These are phyloP conservation scores for Empis stercorea DNA, from an alignment of 2,888 invertebrate genomes.

Conservation along the genomic window DNA sequence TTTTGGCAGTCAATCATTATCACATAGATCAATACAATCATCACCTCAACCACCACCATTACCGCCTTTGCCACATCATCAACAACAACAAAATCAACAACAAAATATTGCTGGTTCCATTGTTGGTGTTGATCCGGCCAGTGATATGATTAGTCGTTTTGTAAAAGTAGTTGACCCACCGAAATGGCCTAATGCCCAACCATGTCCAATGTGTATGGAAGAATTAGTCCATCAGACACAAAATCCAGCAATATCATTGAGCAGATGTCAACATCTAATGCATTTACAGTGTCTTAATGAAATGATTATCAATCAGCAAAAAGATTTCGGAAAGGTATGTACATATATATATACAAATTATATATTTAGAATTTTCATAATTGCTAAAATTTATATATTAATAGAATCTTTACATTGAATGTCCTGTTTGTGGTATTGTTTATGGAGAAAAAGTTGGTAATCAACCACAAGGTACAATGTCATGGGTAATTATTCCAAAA, in stretches of 20 bases:
- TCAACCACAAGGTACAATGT: conserved; percentile 74
- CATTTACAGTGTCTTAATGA: conserved; percentile 69
- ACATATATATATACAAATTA: too few species aligned
- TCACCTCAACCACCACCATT: conserved; percentile 23
- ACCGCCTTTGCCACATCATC: conserved; percentile 19
- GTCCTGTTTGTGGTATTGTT: conserved; percentile 73
- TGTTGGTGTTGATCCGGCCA: conserved; percentile 38
- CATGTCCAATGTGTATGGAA: conserved; percentile 57
- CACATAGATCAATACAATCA: conserved; percentile 17
- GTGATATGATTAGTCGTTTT: conserved; percentile 51
- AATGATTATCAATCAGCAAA: conserved; percentile 53
- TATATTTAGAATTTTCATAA: conserved; percentile 7
- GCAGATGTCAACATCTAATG: conserved; percentile 65
- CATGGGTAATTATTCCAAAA: conserved; percentile 59
- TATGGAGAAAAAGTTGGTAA: conserved; percentile 70
- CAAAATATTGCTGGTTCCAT: conserved; percentile 37
- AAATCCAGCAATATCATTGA: conserved; percentile 50
- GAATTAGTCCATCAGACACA: conserved; percentile 37
- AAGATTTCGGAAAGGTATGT: conserved; percentile 36
- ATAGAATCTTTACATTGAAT: conserved; percentile 61
- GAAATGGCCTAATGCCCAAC: conserved; percentile 55
- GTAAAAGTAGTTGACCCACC: conserved; percentile 53
- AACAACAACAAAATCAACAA: conserved; percentile 18
- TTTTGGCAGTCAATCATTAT: conserved; percentile 31
- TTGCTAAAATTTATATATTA: neutral